Evolutionary conservation across 2,113 vertebrate genomes (phyloP).

Genomic region (Corydoras maculifer): DNA sequence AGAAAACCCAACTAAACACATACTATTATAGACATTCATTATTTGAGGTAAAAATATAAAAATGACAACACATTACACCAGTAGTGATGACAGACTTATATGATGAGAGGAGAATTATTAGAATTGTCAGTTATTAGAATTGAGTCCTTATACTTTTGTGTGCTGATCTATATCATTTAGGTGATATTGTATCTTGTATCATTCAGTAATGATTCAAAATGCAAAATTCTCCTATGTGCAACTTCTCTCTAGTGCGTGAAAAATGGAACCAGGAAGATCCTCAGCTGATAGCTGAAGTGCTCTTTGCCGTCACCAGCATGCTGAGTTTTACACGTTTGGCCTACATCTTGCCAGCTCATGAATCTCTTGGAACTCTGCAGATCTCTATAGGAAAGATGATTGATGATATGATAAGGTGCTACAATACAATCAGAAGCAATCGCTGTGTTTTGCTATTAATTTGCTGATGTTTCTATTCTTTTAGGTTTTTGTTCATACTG

Average conservation of each 20-base stretch:
- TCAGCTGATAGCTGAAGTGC: conserved; percentile 79
- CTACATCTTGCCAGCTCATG: conserved; percentile 82
- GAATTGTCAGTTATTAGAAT: too few species aligned
- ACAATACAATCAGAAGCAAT: neutral
- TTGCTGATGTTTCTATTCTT: neutral
- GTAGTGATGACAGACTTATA: too few species aligned
- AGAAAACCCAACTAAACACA: too few species aligned
- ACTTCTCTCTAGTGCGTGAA: conserved; percentile 54
- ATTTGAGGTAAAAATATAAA: too few species aligned
- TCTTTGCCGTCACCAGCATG: conserved; percentile 88
- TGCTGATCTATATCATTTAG: too few species aligned
- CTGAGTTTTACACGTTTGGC: conserved; percentile 84
- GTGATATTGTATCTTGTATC: too few species aligned
- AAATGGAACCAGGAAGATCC: conserved; percentile 82
- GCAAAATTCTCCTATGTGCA: too few species aligned
- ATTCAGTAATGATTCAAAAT: too few species aligned
- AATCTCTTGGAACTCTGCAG: conserved; percentile 83
- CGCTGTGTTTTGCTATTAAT: neutral
- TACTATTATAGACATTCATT: too few species aligned
- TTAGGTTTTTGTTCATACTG: conserved; percentile 85
- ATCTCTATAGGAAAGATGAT: conserved; percentile 91
- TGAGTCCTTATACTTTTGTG: too few species aligned
- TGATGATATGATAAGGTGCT: conserved; percentile 83
- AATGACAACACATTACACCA: too few species aligned
- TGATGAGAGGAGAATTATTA: too few species aligned